A percentile compares a stretch with the other conserved stretches of the same genome.
These are phyloP conservation scores for Pocillopora meandrina DNA, from an alignment of 92 coral and sea anemone genomes.

Conservation along the genomic window DNA sequence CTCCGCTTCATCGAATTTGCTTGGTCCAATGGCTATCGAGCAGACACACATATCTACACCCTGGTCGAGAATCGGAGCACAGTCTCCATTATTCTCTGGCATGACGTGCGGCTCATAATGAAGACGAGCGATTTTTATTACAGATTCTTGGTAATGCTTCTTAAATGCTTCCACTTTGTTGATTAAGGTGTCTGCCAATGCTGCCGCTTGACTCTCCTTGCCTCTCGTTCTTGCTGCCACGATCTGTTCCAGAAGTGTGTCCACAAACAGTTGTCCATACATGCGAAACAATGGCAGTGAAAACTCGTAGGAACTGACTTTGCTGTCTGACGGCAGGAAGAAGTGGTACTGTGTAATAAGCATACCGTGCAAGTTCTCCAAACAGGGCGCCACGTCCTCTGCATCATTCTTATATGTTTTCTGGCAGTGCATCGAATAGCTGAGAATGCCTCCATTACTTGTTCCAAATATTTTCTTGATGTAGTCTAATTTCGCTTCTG, in stretches of 20 bases:
- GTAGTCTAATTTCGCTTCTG: neutral
- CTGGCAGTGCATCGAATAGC: constrained; percentile 21
- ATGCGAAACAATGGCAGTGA: constrained; percentile 24
- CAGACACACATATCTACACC: neutral
- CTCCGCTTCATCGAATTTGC: constrained; percentile 2
- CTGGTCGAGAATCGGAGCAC: neutral
- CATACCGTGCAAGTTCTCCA: constrained; percentile 22
- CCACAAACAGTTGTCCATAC: constrained; percentile 23
- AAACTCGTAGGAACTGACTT: neutral
- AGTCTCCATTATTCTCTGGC: constrained; percentile 6
- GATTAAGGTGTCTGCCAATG: constrained; percentile 8
- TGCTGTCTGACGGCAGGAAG: constrained; percentile 16
- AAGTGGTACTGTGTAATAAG: constrained; percentile 13
- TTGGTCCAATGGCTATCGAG: constrained; percentile 30
- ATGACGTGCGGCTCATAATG: neutral
- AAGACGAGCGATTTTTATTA: neutral
- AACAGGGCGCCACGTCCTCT: constrained; percentile 15
- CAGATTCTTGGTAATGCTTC: neutral
- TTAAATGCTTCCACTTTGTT: constrained; percentile 2
- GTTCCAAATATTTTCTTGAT: constrained; percentile 25
- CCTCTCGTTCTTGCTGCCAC: constrained; percentile 14
- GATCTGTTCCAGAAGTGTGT: constrained; percentile 23
- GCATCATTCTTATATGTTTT: constrained; percentile 11
- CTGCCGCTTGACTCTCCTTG: constrained; percentile 15
- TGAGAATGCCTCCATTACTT: constrained; percentile 19